phyloP scores from a whole-genome alignment of 2,888 invertebrate species.

The Nephrotoma guestfalica region DNA sequence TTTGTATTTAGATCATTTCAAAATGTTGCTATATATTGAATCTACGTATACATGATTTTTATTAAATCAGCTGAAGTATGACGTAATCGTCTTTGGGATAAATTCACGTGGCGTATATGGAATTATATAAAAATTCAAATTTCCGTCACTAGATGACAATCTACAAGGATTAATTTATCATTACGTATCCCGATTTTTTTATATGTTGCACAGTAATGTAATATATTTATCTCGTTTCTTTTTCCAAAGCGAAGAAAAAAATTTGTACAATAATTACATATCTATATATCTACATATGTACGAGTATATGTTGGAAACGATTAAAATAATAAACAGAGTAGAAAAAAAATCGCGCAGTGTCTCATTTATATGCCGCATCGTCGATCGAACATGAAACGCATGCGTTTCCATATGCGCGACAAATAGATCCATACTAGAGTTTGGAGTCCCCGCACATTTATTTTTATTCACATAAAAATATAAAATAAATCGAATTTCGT shows the following conservation, averaged over 20 bases:
- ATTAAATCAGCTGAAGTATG: conserved; percentile 30
- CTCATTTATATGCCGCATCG: conserved; percentile 3
- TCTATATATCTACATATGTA: background rate
- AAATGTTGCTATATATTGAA: background rate
- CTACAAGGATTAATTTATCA: background rate
- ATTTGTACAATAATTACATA: background rate
- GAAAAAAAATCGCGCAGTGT: background rate
- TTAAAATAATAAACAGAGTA: background rate
- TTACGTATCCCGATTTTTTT: background rate
- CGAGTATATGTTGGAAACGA: background rate
- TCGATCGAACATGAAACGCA: conserved; percentile 3
- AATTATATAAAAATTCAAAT: background rate
- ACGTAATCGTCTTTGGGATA: conserved; percentile 38
- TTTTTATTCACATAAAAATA: background rate
- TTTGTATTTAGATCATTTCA: background rate
- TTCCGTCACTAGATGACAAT: background rate
- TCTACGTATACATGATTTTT: background rate
- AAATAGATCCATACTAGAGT: background rate
- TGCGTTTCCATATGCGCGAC: background rate
- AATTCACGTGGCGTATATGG: conserved; percentile 28
- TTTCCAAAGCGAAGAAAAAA: background rate
- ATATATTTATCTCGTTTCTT: background rate
- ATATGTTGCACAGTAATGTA: background rate
- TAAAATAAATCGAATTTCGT: background rate
- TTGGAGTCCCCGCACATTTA: background rate